Conservation (phyloP, 2,888 invertebrate species). For the Tribolium freemani region DNA sequence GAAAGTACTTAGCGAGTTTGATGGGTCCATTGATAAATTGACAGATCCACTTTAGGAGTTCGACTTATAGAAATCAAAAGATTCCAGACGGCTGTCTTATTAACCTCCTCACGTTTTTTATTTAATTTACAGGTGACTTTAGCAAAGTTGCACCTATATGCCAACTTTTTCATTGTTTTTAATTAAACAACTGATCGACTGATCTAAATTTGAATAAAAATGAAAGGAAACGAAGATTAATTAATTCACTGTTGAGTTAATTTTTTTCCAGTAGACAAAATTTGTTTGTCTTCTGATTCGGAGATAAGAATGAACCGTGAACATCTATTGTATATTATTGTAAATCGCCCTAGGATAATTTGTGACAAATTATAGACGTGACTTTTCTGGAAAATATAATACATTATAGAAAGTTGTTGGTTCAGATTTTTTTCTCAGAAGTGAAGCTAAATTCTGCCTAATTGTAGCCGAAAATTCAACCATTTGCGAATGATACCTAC, state of each 20-base stretch:
- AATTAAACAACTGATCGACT: constrained; percentile 13
- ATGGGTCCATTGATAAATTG: constrained; percentile 62
- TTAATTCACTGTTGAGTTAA: constrained; percentile 21
- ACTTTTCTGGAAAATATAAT: too few relatives aligned
- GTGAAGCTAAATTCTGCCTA: too few relatives aligned
- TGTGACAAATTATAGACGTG: neutral
- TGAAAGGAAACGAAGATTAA: constrained; percentile 25
- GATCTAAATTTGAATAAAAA: constrained; percentile 22
- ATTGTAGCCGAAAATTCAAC: too few relatives aligned
- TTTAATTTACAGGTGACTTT: neutral
- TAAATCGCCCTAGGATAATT: neutral
- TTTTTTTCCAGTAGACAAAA: constrained; percentile 5
- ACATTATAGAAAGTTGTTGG: too few relatives aligned
- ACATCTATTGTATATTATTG: neutral
- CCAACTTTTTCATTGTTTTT: constrained; percentile 9
- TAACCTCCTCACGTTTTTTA: neutral
- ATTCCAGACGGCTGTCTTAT: constrained; percentile 2
- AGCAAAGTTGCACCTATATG: neutral
- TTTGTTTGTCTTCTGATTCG: neutral
- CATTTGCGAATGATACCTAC: too few relatives aligned
- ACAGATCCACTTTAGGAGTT: constrained; percentile 58
- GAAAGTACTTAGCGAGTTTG: constrained; percentile 61
- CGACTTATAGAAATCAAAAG: constrained; percentile 26
- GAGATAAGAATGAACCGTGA: constrained; percentile 7
- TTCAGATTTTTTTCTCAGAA: neutral